Conservation (phyloP, 2,113 vertebrate species). For the Isurus oxyrinchus region DNA sequence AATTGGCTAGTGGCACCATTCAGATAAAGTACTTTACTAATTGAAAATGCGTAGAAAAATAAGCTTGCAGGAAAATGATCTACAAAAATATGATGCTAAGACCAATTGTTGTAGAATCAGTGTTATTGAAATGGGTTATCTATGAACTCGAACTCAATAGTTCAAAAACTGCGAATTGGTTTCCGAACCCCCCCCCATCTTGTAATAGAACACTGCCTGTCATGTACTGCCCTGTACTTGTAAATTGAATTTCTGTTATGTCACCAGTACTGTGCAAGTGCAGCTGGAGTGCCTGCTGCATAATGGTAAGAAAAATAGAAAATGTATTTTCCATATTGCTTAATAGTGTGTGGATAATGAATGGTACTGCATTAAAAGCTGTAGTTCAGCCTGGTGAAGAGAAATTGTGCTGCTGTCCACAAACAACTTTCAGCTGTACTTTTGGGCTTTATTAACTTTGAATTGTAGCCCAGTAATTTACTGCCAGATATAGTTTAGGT, state of each 20-base stretch:
- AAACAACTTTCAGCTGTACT: slow-evolving; percentile 7
- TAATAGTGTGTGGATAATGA: neutral
- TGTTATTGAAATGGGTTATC: neutral
- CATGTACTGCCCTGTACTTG: neutral
- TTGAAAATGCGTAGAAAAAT: neutral
- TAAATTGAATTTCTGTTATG: slow-evolving; percentile 6
- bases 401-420: neutral
- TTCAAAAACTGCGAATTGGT: neutral
- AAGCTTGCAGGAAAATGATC: neutral
- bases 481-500: neutral
- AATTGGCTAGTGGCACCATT: neutral
- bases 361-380: neutral
- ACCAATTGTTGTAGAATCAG: neutral
- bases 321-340: neutral
- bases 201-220: neutral
- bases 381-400: neutral
- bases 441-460: slow-evolving; percentile 10
- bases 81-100: neutral
- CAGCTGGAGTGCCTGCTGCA: neutral
- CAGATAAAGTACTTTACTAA: neutral
- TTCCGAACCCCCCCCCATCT: neutral
- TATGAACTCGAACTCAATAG: neutral
- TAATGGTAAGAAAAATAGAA: slow-evolving; percentile 3
- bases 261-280: neutral
- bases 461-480: neutral